A percentile compares a stretch with the other conserved stretches of the same genome.
These are phyloP conservation scores for Falco peregrinus DNA, from an alignment of 2,797 vertebrate species.

Conservation along the genomic window DNA sequence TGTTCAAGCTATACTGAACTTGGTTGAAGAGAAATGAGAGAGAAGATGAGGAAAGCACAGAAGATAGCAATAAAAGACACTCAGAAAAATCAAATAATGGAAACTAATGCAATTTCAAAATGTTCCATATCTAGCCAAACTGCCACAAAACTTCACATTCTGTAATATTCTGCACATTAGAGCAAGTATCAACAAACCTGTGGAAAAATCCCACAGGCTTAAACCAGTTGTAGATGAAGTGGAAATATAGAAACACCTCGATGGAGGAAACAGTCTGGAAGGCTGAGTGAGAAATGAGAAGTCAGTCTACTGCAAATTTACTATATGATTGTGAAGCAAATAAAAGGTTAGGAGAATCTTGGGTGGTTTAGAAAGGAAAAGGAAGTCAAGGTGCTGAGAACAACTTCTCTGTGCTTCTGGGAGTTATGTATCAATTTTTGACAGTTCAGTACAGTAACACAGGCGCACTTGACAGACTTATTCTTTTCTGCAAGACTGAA, in stretches of 20 bases:
- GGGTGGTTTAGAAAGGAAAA: not conserved
- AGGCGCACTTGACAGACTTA: not conserved
- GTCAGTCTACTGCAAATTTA: not conserved
- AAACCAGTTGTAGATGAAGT: not conserved
- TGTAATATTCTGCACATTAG: not conserved
- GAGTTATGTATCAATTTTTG: conserved; percentile 10
- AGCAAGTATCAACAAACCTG: not conserved
- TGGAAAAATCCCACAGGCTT: not conserved
- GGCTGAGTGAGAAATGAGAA: not conserved
- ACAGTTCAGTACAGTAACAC: conserved; percentile 12
- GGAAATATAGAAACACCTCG: not conserved
- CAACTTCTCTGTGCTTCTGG: not conserved
- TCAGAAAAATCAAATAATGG: not conserved
- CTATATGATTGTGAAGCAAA: not conserved
- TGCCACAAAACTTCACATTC: not conserved
- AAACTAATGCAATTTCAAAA: not conserved
- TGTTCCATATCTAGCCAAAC: not conserved
- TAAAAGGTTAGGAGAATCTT: not conserved
- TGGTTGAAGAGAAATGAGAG: not conserved
- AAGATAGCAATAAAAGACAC: not conserved
- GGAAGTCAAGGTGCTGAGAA: not conserved
- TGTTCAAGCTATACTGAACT: not conserved
- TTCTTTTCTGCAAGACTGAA: conserved; percentile 25
- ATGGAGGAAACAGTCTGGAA: not conserved
- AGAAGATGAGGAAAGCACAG: not conserved